Percentiles rank a stretch among this genome's conserved stretches.
Evolutionary conservation across 2,797 vertebrate genomes (phyloP).

Genomic region (Coluber constrictor): DNA sequence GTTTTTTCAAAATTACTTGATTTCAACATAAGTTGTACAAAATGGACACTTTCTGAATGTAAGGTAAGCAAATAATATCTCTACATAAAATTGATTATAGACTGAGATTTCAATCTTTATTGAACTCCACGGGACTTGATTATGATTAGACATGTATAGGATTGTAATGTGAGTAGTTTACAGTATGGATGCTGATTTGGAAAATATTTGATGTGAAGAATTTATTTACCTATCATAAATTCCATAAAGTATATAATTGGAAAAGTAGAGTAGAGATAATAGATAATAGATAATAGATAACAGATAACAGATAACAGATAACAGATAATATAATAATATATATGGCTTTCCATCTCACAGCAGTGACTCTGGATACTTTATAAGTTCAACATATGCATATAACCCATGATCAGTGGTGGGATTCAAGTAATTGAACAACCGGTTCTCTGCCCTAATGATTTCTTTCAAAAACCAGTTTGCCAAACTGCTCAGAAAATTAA

Average conservation of each 20-base stretch:
- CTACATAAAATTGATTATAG: neutral
- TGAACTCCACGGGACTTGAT: neutral
- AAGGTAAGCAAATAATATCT: neutral
- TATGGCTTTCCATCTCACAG: neutral
- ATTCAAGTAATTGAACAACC: no score
- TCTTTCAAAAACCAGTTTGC: no score
- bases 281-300: no score
- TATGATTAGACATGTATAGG: neutral
- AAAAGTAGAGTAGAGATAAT: neutral
- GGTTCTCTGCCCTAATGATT: no score
- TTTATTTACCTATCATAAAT: neutral
- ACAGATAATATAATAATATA: neutral
- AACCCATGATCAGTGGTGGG: neutral
- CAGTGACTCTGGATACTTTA: neutral
- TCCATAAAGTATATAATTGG: neutral
- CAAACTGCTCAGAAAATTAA: no score
- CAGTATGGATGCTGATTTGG: neutral
- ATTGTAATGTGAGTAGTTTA: neutral
- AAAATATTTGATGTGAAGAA: neutral
- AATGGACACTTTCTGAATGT: neutral
- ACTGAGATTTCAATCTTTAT: neutral
- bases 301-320: no score
- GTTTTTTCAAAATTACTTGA: conserved; percentile 27
- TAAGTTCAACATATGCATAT: neutral
- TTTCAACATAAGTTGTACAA: neutral